Evolutionary conservation across 2,888 invertebrate species (phyloP).

Genomic region (Archaeoteleia sp.): DNA sequence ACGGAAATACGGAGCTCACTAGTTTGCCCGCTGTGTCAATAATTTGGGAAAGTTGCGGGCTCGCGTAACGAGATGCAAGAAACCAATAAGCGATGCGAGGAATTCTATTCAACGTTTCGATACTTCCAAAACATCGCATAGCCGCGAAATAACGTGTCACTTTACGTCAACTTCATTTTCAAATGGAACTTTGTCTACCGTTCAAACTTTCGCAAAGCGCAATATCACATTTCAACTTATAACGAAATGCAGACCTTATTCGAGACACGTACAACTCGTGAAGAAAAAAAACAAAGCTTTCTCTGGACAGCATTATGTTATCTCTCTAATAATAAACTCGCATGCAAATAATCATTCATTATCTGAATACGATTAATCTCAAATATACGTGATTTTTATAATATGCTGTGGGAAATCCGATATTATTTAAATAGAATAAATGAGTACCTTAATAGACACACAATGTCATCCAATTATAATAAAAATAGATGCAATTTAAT

Average conservation of each 20-base stretch:
- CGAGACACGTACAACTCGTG: conserved; percentile 12
- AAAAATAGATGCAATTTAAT: no score
- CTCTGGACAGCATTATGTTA: no score
- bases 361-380: no score
- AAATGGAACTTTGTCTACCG: conserved; percentile 8
- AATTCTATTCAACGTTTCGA: conserved; percentile 7
- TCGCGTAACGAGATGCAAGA: conserved; percentile 1
- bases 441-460: no score
- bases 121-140: conserved; percentile 8
- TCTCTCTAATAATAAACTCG: no score
- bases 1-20: background rate
- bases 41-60: conserved; percentile 6
- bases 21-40: conserved; percentile 7
- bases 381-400: no score
- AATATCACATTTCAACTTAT: conserved; percentile 7
- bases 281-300: background rate
- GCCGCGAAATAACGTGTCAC: conserved; percentile 10
- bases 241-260: conserved; percentile 19
- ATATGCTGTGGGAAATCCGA: no score
- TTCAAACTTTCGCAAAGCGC: conserved; percentile 14
- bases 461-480: no score
- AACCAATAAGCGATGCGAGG: conserved; percentile 19
- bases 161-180: conserved; percentile 5
- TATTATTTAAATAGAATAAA: no score
- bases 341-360: no score